phyloP scores from a whole-genome alignment of 1,140 invertebrate genomes.

The Drosophila fuyamai region DNA sequence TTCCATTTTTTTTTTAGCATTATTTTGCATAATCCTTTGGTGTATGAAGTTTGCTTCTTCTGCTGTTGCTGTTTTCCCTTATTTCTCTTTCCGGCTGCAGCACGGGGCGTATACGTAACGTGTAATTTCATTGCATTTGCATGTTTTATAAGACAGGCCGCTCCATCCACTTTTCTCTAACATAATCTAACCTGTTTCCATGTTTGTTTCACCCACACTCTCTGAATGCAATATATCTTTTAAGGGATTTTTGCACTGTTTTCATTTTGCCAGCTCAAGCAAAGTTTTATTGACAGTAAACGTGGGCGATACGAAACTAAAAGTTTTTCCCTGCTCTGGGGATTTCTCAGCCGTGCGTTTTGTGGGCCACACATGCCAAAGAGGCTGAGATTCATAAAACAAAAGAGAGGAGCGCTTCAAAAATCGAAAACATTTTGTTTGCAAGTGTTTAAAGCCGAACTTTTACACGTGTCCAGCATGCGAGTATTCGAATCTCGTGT shows the following conservation, averaged over 20 bases:
- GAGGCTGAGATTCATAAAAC: conserved; percentile 71
- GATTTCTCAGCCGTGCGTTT: conserved; percentile 47
- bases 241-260: conserved; percentile 26
- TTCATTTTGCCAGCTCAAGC: conserved; percentile 59
- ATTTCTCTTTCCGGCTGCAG: conserved; percentile 41
- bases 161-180: conserved; percentile 4
- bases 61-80: conserved; percentile 6
- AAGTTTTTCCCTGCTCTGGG: conserved; percentile 68
- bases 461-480: conserved; percentile 80
- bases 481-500: conserved; percentile 37
- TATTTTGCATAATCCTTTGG: conserved; percentile 82
- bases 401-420: conserved; percentile 56
- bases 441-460: conserved; percentile 77
- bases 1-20: conserved; percentile 51
- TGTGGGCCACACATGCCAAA: conserved; percentile 15
- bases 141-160: conserved; percentile 65
- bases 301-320: conserved; percentile 75
- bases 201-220: conserved; percentile 33
- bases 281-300: conserved; percentile 83
- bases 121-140: conserved; percentile 82
- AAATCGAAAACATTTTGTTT: conserved; percentile 71
- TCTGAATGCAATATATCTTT: conserved; percentile 8
- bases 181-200: conserved; percentile 61
- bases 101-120: conserved; percentile 77
- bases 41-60: conserved; percentile 23